Evolutionary conservation across 2,888 invertebrate species (phyloP).

Genomic region (Omphaloscelis lunosa): DNA sequence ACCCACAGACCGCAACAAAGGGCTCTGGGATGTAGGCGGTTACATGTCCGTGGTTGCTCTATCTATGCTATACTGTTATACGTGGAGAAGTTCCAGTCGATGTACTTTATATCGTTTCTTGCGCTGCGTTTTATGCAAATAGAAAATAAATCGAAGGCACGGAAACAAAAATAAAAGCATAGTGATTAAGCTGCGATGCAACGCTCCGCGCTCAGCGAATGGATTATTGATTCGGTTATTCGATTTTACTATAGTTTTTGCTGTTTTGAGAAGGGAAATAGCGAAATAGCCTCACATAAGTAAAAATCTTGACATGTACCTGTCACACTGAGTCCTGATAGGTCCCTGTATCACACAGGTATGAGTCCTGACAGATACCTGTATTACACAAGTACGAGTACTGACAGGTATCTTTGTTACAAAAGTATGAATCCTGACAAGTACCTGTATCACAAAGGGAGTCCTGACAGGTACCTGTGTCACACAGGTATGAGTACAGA

Average conservation of each 20-base stretch:
- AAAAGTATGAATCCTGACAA: neutral
- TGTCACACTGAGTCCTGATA: too few species aligned
- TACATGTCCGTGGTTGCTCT: slow-evolving; percentile 9
- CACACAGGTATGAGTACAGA: neutral
- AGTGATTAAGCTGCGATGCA: neutral
- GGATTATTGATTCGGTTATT: slow-evolving; percentile 2
- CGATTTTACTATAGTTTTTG: neutral
- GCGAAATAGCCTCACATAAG: too few species aligned
- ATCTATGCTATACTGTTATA: slow-evolving; percentile 8
- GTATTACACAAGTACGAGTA: too few species aligned
- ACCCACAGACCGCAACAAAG: slow-evolving; percentile 43
- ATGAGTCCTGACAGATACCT: neutral
- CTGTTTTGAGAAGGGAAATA: neutral
- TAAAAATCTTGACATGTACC: neutral
- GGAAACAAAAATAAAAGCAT: neutral
- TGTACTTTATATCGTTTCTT: neutral
- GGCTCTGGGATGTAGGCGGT: neutral
- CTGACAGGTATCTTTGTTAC: neutral
- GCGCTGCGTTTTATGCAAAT: neutral
- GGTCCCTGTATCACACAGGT: neutral
- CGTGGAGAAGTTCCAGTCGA: neutral
- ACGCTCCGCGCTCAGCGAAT: neutral
- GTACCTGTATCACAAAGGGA: neutral
- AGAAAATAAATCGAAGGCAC: neutral
- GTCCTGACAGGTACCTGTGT: neutral